Conservation (phyloP, 2,113 vertebrate genomes). For the Hypocryptadius cinnamomeus region DNA sequence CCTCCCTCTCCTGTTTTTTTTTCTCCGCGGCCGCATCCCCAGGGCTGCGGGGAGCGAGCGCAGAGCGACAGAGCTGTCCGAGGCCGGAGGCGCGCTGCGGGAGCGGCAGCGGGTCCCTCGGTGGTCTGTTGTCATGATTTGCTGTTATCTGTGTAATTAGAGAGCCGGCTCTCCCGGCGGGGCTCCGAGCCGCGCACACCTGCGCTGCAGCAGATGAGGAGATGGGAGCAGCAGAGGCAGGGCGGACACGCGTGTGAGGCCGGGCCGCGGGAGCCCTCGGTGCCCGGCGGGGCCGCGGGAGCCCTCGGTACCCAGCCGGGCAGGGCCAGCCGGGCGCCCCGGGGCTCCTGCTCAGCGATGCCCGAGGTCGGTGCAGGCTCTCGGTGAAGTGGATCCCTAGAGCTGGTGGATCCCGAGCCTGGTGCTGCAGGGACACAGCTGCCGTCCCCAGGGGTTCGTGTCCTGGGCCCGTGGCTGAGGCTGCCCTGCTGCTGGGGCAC, state of each 20-base stretch:
- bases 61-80: rapidly evolving
- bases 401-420: background rate
- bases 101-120: background rate
- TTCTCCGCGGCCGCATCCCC: background rate
- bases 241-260: background rate
- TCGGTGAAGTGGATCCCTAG: rapidly evolving
- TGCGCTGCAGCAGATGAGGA: background rate
- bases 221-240: background rate
- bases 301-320: too few species aligned
- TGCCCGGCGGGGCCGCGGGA: too few species aligned
- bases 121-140: background rate
- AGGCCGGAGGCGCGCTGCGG: background rate
- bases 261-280: background rate
- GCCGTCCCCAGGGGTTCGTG: rapidly evolving
- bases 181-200: background rate
- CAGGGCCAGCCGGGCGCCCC: too few species aligned
- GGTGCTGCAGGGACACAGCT: background rate
- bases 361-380: rapidly evolving
- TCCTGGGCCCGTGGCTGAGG: background rate
- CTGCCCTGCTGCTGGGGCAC: background rate
- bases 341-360: rapidly evolving
- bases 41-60: rapidly evolving
- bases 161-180: background rate
- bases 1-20: background rate
- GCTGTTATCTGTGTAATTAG: background rate